phyloP scores from a whole-genome alignment of 2,113 vertebrate genomes.

The Clupea harengus region DNA sequence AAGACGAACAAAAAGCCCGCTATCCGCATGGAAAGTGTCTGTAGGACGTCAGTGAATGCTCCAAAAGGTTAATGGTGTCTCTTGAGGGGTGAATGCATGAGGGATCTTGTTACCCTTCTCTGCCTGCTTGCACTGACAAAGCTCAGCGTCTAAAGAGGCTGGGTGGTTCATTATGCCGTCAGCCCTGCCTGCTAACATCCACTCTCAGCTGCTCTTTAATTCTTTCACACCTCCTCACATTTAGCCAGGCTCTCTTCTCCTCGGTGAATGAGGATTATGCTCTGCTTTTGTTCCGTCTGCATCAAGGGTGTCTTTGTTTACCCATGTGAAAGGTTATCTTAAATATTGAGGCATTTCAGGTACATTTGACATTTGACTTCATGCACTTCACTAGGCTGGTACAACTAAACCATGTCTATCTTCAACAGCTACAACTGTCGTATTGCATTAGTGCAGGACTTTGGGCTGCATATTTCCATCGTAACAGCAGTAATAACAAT shows the following conservation, averaged over 20 bases:
- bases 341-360: neutral
- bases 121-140: slow-evolving; percentile 32
- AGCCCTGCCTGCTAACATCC: slow-evolving; percentile 16
- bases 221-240: neutral
- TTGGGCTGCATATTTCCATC: neutral
- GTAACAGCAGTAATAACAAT: neutral
- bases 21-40: slow-evolving; percentile 19
- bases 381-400: neutral
- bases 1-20: slow-evolving; percentile 30
- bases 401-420: neutral
- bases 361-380: neutral
- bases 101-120: slow-evolving; percentile 33
- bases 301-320: neutral
- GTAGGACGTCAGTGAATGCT: slow-evolving; percentile 19
- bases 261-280: neutral
- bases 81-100: slow-evolving; percentile 21
- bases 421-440: neutral
- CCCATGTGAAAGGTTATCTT: neutral
- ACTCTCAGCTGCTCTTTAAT: neutral
- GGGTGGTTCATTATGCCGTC: slow-evolving; percentile 7
- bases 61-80: slow-evolving; percentile 47
- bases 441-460: neutral
- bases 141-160: slow-evolving; percentile 20
- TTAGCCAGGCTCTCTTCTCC: neutral
- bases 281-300: neutral